phyloP scores from a whole-genome alignment of 2,888 invertebrate genomes.

The Epinotia nisella region DNA sequence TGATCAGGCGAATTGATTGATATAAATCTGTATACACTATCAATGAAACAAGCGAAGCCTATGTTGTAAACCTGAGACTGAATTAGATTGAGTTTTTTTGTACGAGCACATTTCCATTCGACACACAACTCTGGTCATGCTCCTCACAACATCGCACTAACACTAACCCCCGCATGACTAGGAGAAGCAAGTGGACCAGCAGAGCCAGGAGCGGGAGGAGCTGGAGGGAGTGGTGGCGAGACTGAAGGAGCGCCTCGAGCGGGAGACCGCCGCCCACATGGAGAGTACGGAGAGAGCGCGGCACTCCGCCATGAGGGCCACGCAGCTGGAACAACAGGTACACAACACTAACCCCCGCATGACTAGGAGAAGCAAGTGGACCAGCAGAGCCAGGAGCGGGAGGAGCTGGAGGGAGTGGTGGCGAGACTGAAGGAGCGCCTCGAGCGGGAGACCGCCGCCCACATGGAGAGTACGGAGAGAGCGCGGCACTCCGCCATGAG shows the following conservation, averaged over 20 bases:
- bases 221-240: slow-evolving; percentile 92
- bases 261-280: slow-evolving; percentile 94
- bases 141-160: slow-evolving; percentile 48
- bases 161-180: slow-evolving; percentile 62
- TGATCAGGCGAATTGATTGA: too few species aligned
- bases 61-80: too few species aligned
- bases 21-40: too few species aligned
- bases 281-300: slow-evolving; percentile 91
- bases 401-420: slow-evolving; percentile 94
- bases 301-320: slow-evolving; percentile 82
- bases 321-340: slow-evolving; percentile 86
- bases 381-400: slow-evolving; percentile 94
- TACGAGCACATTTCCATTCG: not conserved
- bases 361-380: slow-evolving; percentile 94
- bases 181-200: slow-evolving; percentile 96
- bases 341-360: slow-evolving; percentile 52
- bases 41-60: too few species aligned
- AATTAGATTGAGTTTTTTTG: too few species aligned
- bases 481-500: slow-evolving; percentile 83
- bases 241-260: slow-evolving; percentile 94
- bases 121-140: slow-evolving; percentile 38
- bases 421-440: slow-evolving; percentile 92
- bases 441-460: slow-evolving; percentile 94
- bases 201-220: slow-evolving; percentile 96
- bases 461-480: slow-evolving; percentile 93